Percentiles rank a stretch among this genome's conserved stretches.
Evolutionary conservation across 2,888 invertebrate genomes (phyloP).

Genomic region (Drosophila paramelanica): DNA sequence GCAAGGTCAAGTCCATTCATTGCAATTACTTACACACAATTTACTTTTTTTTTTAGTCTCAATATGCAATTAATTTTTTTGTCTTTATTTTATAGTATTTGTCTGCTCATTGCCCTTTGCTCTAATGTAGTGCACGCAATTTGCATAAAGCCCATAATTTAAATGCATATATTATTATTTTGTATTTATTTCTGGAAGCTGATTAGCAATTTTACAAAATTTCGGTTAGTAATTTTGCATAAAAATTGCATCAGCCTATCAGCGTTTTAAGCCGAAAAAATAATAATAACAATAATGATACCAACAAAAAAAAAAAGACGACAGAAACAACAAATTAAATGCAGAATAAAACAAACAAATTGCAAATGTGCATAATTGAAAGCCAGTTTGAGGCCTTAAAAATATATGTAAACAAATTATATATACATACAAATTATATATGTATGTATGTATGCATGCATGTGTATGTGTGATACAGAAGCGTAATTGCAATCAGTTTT

Average conservation of each 20-base stretch:
- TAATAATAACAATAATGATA: constrained; percentile 18
- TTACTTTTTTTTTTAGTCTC: background rate
- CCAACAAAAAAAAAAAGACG: constrained; percentile 24
- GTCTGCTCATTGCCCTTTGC: constrained; percentile 65
- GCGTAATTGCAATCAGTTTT: constrained; percentile 72
- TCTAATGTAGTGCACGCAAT: constrained; percentile 62
- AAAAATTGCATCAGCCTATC: constrained; percentile 74
- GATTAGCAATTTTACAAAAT: constrained; percentile 53
- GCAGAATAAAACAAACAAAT: constrained; percentile 61
- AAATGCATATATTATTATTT: constrained; percentile 53
- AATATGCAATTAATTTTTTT: background rate
- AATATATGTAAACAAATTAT: constrained; percentile 9
- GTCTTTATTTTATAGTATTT: constrained; percentile 33
- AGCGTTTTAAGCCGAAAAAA: constrained; percentile 38
- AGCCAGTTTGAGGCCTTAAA: constrained; percentile 63
- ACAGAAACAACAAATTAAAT: constrained; percentile 35
- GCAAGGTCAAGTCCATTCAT: constrained; percentile 11
- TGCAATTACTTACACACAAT: background rate
- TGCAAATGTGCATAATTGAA: constrained; percentile 65
- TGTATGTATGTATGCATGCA: constrained; percentile 14
- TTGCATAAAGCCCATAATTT: constrained; percentile 71
- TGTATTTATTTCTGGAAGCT: constrained; percentile 36
- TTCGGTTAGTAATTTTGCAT: constrained; percentile 72
- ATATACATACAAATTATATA: constrained; percentile 39
- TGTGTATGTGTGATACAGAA: constrained; percentile 48